Percentiles rank a stretch among this genome's conserved stretches.
Evolutionary conservation across 1,140 invertebrate species (phyloP).

Genomic region (Drosophila baimaii): DNA sequence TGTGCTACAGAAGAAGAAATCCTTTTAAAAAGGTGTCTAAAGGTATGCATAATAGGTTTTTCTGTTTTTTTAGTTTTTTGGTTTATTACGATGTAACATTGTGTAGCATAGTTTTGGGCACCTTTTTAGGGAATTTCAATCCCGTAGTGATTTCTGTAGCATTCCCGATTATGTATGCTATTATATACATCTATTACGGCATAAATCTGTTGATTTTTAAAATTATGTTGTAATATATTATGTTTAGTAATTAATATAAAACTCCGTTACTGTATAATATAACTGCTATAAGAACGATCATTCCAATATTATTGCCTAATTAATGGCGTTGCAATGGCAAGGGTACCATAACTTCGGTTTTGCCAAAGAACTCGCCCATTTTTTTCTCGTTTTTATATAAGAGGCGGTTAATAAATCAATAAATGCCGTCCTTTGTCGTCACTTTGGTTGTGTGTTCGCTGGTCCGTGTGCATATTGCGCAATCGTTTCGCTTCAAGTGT

Average conservation of each 20-base stretch:
- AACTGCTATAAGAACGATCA: not conserved
- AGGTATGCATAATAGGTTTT: too few relatives aligned
- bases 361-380: not conserved
- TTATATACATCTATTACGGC: too few relatives aligned
- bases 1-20: too few relatives aligned
- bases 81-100: too few relatives aligned
- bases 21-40: too few relatives aligned
- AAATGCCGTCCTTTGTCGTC: conserved; percentile 65
- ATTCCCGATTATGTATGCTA: too few relatives aligned
- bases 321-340: not conserved
- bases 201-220: too few relatives aligned
- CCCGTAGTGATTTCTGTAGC: too few relatives aligned
- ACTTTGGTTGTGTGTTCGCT: conserved; percentile 55
- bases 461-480: conserved; percentile 72
- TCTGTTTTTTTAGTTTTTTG: too few relatives aligned
- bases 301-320: not conserved
- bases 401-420: conserved; percentile 69
- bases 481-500: conserved; percentile 49
- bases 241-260: not conserved
- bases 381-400: conserved; percentile 33
- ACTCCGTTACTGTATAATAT: not conserved
- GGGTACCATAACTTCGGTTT: not conserved
- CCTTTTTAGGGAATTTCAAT: too few relatives aligned
- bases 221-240: too few relatives aligned
- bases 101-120: too few relatives aligned